Conservation (phyloP, 2,797 vertebrate species). For the Numenius phaeopus region DNA sequence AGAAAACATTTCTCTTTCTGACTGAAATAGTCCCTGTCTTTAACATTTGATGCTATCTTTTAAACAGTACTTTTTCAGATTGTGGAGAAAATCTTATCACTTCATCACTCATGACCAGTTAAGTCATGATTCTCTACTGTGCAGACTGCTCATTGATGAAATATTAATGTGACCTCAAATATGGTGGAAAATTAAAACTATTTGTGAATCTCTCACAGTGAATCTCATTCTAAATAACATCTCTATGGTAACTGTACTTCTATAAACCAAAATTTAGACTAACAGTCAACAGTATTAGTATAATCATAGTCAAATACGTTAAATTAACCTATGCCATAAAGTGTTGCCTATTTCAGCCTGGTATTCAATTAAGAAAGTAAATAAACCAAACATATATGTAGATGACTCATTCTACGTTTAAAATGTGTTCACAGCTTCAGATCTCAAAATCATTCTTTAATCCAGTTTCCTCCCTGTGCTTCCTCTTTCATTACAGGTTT, state of each 20-base stretch:
- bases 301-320: constrained; percentile 25
- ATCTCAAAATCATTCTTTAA: constrained; percentile 64
- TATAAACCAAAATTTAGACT: constrained; percentile 49
- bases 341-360: constrained; percentile 52
- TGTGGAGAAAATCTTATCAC: constrained; percentile 65
- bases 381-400: constrained; percentile 67
- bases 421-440: constrained; percentile 72
- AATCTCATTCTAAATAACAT: constrained; percentile 36
- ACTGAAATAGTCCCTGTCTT: constrained; percentile 33
- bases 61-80: constrained; percentile 52
- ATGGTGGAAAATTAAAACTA: constrained; percentile 60
- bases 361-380: constrained; percentile 71
- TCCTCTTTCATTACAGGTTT: constrained; percentile 67
- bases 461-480: constrained; percentile 66
- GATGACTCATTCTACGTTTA: constrained; percentile 67
- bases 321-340: constrained; percentile 47
- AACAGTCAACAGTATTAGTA: constrained; percentile 43
- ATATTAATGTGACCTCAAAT: constrained; percentile 67
- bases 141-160: constrained; percentile 69
- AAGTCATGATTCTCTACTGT: constrained; percentile 61
- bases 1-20: constrained; percentile 5
- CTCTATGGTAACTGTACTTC: constrained; percentile 37
- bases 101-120: constrained; percentile 65
- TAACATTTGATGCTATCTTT: constrained; percentile 43
- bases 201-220: background rate